phyloP scores from a whole-genome alignment of 2,888 invertebrate genomes.

The Sabatieria punctata region DNA sequence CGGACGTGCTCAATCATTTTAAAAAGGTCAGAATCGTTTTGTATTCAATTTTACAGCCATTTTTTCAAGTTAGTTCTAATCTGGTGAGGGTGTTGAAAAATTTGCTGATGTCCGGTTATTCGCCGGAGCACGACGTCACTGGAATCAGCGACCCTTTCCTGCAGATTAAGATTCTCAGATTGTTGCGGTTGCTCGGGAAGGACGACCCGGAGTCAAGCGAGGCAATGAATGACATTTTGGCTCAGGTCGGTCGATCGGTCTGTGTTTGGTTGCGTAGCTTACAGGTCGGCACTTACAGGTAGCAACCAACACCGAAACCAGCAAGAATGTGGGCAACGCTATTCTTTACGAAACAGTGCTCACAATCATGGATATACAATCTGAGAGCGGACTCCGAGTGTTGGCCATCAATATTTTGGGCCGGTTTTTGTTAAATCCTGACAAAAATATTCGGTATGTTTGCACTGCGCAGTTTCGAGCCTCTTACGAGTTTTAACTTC shows the following conservation, averaged over 20 bases:
- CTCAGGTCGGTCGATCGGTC: slow-evolving; percentile 80
- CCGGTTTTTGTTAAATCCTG: slow-evolving; percentile 88
- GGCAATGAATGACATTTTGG: slow-evolving; percentile 98
- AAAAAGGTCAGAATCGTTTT: slow-evolving; percentile 57
- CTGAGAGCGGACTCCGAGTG: slow-evolving; percentile 76
- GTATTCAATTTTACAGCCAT: slow-evolving; percentile 6
- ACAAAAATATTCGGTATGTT: slow-evolving; percentile 88
- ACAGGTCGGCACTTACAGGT: too few relatives aligned
- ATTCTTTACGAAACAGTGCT: slow-evolving; percentile 99
- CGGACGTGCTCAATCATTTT: slow-evolving; percentile 90
- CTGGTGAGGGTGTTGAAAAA: slow-evolving; percentile 95
- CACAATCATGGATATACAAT: slow-evolving; percentile 98
- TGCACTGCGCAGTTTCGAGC: background rate
- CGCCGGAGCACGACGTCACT: slow-evolving; percentile 97
- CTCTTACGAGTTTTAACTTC: slow-evolving; percentile 13
- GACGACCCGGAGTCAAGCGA: slow-evolving; percentile 94
- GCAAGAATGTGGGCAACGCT: slow-evolving; percentile 98
- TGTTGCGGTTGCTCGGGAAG: slow-evolving; percentile 79
- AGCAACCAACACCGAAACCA: slow-evolving; percentile 97
- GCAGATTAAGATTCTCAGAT: slow-evolving; percentile 81
- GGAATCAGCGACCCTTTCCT: slow-evolving; percentile 95
- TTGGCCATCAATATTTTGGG: slow-evolving; percentile 95
- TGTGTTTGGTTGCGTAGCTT: too few relatives aligned
- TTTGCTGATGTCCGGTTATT: slow-evolving; percentile 92
- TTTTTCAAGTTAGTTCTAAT: slow-evolving; percentile 79